Evolutionary conservation across 2,113 vertebrate species (phyloP).

Genomic region (Sardina pilchardus): DNA sequence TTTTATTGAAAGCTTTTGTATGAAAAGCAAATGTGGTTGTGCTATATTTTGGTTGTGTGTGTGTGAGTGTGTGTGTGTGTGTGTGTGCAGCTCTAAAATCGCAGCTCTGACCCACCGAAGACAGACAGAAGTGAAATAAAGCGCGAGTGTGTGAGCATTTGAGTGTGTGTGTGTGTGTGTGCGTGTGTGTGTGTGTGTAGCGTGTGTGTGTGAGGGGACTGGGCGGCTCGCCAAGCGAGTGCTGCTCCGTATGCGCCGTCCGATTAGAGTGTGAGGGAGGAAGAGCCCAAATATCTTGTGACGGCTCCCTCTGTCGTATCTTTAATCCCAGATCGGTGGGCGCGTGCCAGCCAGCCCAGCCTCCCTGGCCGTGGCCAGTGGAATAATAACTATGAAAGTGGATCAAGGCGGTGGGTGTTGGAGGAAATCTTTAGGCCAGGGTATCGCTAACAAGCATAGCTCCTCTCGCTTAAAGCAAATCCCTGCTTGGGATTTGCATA

Average conservation of each 20-base stretch:
- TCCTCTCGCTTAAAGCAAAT: constrained; percentile 64
- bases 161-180: background rate
- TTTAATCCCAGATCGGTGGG: constrained; percentile 69
- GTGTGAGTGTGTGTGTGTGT: background rate
- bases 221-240: background rate
- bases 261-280: constrained; percentile 64
- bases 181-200: background rate
- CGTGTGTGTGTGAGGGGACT: background rate
- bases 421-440: constrained; percentile 69
- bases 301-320: constrained; percentile 64
- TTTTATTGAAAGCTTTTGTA: background rate
- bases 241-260: constrained; percentile 27
- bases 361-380: constrained; percentile 57
- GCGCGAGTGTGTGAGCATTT: background rate
- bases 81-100: background rate
- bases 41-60: background rate
- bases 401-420: constrained; percentile 71
- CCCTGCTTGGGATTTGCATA: constrained; percentile 69
- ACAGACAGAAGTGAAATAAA: background rate
- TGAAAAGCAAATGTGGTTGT: background rate
- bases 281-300: constrained; percentile 68
- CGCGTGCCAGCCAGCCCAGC: constrained; percentile 62
- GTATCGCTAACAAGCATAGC: constrained; percentile 74
- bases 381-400: constrained; percentile 66
- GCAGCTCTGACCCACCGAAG: background rate